Evolutionary conservation across 2,888 invertebrate genomes (phyloP).

Genomic region (Prenolepis imparis): DNA sequence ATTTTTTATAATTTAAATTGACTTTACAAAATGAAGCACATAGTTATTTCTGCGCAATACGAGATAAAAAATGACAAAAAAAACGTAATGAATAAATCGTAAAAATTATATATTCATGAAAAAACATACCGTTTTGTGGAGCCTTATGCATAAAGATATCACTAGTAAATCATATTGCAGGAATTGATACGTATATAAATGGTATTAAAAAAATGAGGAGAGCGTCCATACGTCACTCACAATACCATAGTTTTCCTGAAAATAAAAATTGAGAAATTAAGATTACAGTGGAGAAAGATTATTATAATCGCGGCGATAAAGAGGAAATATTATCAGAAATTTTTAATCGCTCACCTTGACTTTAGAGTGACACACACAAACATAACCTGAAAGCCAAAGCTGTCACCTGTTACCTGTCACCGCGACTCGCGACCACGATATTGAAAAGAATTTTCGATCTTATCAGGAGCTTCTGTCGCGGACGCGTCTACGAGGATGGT

Average conservation of each 20-base stretch:
- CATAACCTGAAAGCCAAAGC: slow-evolving; percentile 32
- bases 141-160: not conserved
- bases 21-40: not conserved
- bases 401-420: not conserved
- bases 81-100: not conserved
- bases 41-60: not conserved
- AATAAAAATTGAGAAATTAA: not conserved
- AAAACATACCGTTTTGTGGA: slow-evolving; percentile 8
- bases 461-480: not conserved
- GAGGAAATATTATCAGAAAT: not conserved
- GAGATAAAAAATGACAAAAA: not conserved
- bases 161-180: slow-evolving; percentile 12
- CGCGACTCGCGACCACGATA: not conserved
- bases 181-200: not conserved
- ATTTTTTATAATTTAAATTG: not conserved
- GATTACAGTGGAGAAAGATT: not conserved
- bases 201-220: not conserved
- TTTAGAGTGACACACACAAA: not conserved
- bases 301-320: not conserved
- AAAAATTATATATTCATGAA: not conserved
- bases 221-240: slow-evolving; percentile 8
- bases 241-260: not conserved
- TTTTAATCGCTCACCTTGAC: not conserved
- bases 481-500: not conserved
- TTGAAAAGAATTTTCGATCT: not conserved